Base-by-base conservation (phyloP, 2,888 invertebrate species). In the Hirudinaria manillensis region DNA sequence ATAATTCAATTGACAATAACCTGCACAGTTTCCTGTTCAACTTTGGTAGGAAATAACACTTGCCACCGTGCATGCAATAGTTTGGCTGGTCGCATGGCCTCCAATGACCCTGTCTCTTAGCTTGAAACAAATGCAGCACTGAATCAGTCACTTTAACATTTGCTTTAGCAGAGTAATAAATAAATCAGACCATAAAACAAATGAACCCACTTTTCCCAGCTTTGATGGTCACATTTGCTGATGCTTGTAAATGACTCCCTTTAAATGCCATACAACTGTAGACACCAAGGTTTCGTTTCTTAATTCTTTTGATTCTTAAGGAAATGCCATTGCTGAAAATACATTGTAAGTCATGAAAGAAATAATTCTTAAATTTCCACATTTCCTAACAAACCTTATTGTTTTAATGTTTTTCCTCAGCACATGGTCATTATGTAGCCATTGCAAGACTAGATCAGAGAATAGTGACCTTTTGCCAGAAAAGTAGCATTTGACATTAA, bases 201-300 rank as follows among this genome's bases (percentile, higher is more conserved):
- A 13, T 13, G 61, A 61, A 61, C 61, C 61, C 32, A 67, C 67
- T 29, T 67, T 32, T 34, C 36, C 36, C 21, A 67, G 36, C 67
- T 24, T 67, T 27, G 32, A 67, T 32, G 32, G 36, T n/a, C 32
- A 67, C n/a, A 34, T 67, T 67, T 67, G 21, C 36, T 10, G 67
- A 67, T 10, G 21, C 27, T 67, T n/a, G 34, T 7, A n/a, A 34
- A 21, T 24, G 24, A 21, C 67, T 36, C n/a, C 36, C 32, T 21
- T n/a, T 21, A n/a, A 21, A 67, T 29, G 29, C 67, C n/a, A 32
- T 32, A 29, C 67, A 67, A 3, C 29, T 67, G 36, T 67, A 67
- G 36, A 67, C 32, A 29, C 67, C 67, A 4, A 34, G 67, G 67
- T 67, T 36, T 67, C 67, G 67, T 67, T 67, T 67, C 29, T 24